A percentile compares a stretch with the other conserved stretches of the same genome.
Evolutionary conservation across 2,888 invertebrate genomes (phyloP).

Genomic region (Clunio marinus): DNA sequence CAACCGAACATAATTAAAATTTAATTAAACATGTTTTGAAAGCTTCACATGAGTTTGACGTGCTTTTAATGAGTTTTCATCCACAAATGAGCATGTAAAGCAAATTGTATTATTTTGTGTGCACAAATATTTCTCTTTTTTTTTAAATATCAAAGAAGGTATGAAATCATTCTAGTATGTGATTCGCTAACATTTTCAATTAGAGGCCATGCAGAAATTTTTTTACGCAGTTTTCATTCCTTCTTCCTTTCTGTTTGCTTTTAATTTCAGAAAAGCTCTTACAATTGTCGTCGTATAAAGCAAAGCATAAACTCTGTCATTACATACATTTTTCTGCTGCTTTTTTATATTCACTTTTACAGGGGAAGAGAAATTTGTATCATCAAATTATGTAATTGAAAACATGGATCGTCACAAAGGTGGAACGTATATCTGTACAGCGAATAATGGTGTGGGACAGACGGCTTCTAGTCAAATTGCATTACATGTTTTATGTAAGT

Average conservation of each 20-base stretch:
- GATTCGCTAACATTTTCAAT: conserved; percentile 11
- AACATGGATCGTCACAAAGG: conserved; percentile 55
- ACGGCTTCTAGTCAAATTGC: conserved; percentile 54
- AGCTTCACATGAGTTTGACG: conserved; percentile 26
- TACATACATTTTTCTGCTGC: not conserved
- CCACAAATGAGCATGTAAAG: conserved; percentile 36
- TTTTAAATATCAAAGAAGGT: not conserved
- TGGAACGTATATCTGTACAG: conserved; percentile 55
- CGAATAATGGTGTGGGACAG: conserved; percentile 55
- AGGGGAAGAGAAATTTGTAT: conserved; percentile 55
- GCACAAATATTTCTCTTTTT: not conserved
- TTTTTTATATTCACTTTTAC: conserved; percentile 42
- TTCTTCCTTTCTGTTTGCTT: conserved; percentile 9
- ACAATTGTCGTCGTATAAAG: not conserved
- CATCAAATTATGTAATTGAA: conserved; percentile 54
- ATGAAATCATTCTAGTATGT: not conserved
- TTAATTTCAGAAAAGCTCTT: not conserved
- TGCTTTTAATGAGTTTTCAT: conserved; percentile 35
- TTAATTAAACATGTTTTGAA: conserved; percentile 34
- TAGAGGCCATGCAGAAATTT: not conserved
- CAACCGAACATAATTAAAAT: conserved; percentile 32
- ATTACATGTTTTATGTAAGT: conserved; percentile 57
- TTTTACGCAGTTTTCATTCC: not conserved
- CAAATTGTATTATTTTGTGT: not conserved
- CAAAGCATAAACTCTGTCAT: not conserved